Evolutionary conservation across 2,113 vertebrate genomes (phyloP).

Genomic region (Gymnogyps californianus): DNA sequence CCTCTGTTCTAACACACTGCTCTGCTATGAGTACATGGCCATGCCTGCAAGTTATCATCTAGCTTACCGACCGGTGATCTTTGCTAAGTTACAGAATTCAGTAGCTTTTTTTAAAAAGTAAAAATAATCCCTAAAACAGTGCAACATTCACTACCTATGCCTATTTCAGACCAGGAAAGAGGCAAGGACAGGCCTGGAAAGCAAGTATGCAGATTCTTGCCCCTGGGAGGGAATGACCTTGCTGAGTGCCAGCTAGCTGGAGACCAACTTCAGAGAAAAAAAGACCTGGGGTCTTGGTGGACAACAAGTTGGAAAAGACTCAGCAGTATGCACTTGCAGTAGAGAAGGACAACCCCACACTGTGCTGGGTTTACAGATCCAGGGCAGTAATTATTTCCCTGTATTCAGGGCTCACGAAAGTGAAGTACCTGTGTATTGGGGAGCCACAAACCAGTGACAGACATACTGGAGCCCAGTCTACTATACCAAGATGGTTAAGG

Average conservation of each 20-base stretch:
- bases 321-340: neutral
- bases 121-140: neutral
- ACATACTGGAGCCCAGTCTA: neutral
- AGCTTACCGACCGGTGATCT: rapidly evolving
- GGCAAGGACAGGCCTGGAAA: neutral
- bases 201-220: neutral
- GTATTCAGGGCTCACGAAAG: neutral
- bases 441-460: neutral
- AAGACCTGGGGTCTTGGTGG: neutral
- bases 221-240: neutral
- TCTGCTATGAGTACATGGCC: neutral
- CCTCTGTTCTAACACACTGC: neutral
- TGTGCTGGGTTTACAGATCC: neutral
- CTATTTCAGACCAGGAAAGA: neutral
- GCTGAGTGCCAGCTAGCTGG: neutral
- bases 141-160: neutral
- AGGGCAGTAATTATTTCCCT: neutral
- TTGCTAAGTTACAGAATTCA: neutral
- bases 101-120: neutral
- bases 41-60: neutral
- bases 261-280: neutral
- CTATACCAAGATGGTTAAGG: neutral
- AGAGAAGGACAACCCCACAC: neutral
- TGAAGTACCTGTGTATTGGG: neutral
- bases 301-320: neutral